Base-by-base conservation (phyloP, 2,797 vertebrate genomes). In the Steatocranus sp. region DNA sequence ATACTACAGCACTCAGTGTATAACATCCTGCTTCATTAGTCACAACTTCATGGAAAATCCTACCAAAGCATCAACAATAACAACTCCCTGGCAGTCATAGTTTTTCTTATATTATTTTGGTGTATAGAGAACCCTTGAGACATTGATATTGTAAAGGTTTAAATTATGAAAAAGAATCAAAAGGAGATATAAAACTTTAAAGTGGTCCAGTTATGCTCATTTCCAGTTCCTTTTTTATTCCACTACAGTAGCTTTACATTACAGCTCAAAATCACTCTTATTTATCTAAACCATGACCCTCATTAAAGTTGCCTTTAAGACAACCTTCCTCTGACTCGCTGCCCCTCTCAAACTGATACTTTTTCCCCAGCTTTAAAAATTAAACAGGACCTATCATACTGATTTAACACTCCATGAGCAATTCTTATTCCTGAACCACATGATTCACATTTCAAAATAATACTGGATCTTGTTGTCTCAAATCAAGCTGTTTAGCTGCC, bases 21-120 rank as follows among this genome's bases (percentile, higher is more conserved):
- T 30, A 82, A 86, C 58, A 81, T 76, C 76, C 78, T 83, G 80
- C 61, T 49, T 85, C 78, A 80, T 88, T 85, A 80, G 51, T 73
- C 17, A 53, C 61, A 18, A 63, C 48, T 87, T 89, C 82, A 84
- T 91, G 88, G 89, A 89, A 92, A 93, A 88, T 77, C 84, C 82
- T 54, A 63, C 46, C 25, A 15, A 49, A 36, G 25, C 11, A 73
- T 84, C 36, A 81, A 85, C 77, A 83, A 41, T 11, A 86, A 88
- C 49, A 87, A 54, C 23, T 84, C 14, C 15, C 32, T 70, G 51
- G 36, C n/a, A 76, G n/a, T 43, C 46, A 76, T 49, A 56, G 51
- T 49, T 66, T 76, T 48, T 77, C 32, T 56, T n/a, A 56, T 46
- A 48, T 49, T 14, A 8, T 61, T 63, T 70, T 27, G 17, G 20